Conservation (phyloP, 1,140 invertebrate genomes). For the Hormaphis cornu region DNA sequence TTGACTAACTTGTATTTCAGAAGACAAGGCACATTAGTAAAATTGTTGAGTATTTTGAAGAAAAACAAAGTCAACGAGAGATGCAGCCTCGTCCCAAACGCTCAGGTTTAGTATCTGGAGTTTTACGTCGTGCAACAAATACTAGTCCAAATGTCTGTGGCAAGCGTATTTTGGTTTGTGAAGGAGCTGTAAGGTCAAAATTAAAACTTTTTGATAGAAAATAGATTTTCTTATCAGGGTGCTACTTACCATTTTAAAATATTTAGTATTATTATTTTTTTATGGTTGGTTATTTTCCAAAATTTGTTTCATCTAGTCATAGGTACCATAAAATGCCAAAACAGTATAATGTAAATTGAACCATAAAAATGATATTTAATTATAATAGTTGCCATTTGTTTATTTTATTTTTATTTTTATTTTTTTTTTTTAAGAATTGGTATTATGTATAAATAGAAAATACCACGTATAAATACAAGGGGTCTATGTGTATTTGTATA, state of each 20-base stretch:
- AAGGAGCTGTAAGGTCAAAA: conserved; percentile 73
- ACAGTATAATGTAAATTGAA: conserved; percentile 28
- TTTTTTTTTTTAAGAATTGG: too few species aligned
- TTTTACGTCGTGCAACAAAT: conserved; percentile 25
- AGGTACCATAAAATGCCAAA: conserved; percentile 30
- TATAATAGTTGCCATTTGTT: conserved; percentile 24
- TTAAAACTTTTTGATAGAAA: conserved; percentile 76
- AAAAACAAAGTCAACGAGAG: conserved; percentile 47
- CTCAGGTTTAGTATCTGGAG: conserved; percentile 41
- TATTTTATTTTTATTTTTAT: conserved; percentile 12
- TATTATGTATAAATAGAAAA: too few species aligned
- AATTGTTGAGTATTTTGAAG: conserved; percentile 80
- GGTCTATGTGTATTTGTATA: background rate
- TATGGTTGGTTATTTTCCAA: conserved; percentile 15
- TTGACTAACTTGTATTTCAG: conserved; percentile 27
- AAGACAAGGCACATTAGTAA: conserved; percentile 60
- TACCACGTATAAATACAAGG: background rate
- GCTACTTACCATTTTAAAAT: conserved; percentile 20
- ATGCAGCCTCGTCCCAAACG: conserved; percentile 36
- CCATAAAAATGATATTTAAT: conserved; percentile 20
- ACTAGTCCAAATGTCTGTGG: conserved; percentile 19
- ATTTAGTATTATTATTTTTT: background rate
- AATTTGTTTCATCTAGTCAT: conserved; percentile 27
- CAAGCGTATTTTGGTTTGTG: conserved; percentile 59
- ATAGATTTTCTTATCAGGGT: conserved; percentile 39